phyloP scores from a whole-genome alignment of 2,113 vertebrate species.

The Amazona vittata region DNA sequence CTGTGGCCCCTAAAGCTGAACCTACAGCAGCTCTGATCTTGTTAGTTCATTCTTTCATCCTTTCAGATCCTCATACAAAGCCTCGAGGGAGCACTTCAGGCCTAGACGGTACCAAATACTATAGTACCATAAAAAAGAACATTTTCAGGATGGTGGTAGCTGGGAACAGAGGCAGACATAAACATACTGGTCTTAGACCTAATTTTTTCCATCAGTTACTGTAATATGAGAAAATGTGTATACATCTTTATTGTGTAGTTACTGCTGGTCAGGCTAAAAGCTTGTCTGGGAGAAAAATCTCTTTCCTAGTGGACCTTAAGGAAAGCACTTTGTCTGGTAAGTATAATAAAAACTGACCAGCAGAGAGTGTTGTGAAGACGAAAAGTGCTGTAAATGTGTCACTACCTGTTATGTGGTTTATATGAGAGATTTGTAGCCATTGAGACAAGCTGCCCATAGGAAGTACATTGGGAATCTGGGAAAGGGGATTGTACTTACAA shows the following conservation, averaged over 20 bases:
- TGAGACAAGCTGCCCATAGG: not conserved
- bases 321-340: conserved; percentile 19
- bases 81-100: conserved; percentile 7
- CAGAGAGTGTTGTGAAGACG: not conserved
- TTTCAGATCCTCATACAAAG: not conserved
- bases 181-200: not conserved
- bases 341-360: conserved; percentile 46
- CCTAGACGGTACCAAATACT: not conserved
- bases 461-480: not conserved
- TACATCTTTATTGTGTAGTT: not conserved
- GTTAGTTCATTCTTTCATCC: conserved; percentile 23
- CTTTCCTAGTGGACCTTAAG: not conserved
- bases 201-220: conserved; percentile 8
- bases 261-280: not conserved
- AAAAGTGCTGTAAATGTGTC: conserved; percentile 52
- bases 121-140: conserved; percentile 9
- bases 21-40: conserved; percentile 31
- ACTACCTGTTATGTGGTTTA: not conserved
- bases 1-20: conserved; percentile 32
- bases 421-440: conserved; percentile 34
- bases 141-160: conserved; percentile 2
- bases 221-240: not conserved
- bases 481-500: not conserved
- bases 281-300: not conserved
- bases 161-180: not conserved